Base-by-base conservation (phyloP, 92 coral and sea anemone species). In the Zoanthus gigantus region DNA sequence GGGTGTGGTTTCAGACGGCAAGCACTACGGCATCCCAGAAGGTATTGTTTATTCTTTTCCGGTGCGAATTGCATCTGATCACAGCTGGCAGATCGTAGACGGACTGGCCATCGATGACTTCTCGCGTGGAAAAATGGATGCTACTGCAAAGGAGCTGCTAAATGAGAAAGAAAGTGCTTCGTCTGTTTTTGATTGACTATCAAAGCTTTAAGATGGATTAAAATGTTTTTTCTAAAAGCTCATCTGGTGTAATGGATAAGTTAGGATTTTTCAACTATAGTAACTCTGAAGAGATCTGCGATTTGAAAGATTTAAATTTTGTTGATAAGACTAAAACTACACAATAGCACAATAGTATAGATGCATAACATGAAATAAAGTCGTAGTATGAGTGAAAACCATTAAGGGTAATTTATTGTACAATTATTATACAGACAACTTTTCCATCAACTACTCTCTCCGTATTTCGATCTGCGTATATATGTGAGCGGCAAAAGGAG, bases 31-130 rank as follows among this genome's bases (percentile, higher is more conserved):
- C 44, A 89, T 97, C 60, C 96, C 97, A n/a, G 91, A 79, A 37
- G 99, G 96, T 54, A 95, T 97, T 29, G 94, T 97, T 46, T 97
- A 95, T 86, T 97, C 99, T 2, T 93, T 87, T 90, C 99, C 99
- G 18, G 87, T 95, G 79, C 89, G 68, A 7, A 94, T 89, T 37
- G 80, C 46, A 13, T 16, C 42, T 5, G 86, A 94, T 48, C 50
- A 78, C 44, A 88, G 92, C 77, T 97, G 97, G 96, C 45, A 82
- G 65, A 91, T 97, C 46, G 96, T 94, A 31, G 90, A 88, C 37
- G 98, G 94, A 8, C 87, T 97, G 87, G 0, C 83, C 61, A 92
- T 97, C 69, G 92, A 94, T 71, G 96, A 95, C 90, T 97, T 97
- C 90, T 93, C 99, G 5, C 95, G 98, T 32, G 92, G 89, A 71